A percentile compares a stretch with the other conserved stretches of the same genome.
These are phyloP conservation scores for Choloepus hoffmanni DNA, from an alignment of 2,113 vertebrate species.

Conservation along the genomic window DNA sequence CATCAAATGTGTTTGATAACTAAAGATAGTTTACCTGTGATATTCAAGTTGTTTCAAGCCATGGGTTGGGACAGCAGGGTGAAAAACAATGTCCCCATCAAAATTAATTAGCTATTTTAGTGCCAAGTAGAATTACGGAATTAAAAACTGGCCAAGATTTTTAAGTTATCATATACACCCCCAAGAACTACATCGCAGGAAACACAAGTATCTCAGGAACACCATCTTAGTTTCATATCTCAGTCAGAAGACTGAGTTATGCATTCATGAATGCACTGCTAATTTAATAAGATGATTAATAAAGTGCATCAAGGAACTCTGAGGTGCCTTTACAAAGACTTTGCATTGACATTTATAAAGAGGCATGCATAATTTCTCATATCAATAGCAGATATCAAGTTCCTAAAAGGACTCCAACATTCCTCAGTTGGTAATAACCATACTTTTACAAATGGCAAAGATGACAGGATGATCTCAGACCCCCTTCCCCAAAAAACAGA, in stretches of 20 bases:
- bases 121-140: not conserved
- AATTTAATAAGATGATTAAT: not conserved
- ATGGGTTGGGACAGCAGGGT: not conserved
- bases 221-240: not conserved
- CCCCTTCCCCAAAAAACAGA: not conserved
- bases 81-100: not conserved
- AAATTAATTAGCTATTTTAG: not conserved
- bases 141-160: not conserved
- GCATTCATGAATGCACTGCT: not conserved
- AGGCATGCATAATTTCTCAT: not conserved
- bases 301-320: not conserved
- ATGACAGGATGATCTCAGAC: not conserved
- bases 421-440: not conserved
- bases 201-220: not conserved
- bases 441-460: not conserved
- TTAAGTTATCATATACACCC: not conserved
- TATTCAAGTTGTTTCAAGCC: not conserved
- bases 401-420: not conserved
- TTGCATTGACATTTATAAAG: not conserved
- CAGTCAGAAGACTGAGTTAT: not conserved
- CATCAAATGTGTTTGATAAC: not conserved
- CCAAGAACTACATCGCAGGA: not conserved
- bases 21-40: not conserved
- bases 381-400: not conserved
- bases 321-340: not conserved